Percentiles rank a stretch among this genome's conserved stretches.
These are phyloP conservation scores for Drosophila kanekoi DNA, from an alignment of 2,888 invertebrate species.

Conservation along the genomic window DNA sequence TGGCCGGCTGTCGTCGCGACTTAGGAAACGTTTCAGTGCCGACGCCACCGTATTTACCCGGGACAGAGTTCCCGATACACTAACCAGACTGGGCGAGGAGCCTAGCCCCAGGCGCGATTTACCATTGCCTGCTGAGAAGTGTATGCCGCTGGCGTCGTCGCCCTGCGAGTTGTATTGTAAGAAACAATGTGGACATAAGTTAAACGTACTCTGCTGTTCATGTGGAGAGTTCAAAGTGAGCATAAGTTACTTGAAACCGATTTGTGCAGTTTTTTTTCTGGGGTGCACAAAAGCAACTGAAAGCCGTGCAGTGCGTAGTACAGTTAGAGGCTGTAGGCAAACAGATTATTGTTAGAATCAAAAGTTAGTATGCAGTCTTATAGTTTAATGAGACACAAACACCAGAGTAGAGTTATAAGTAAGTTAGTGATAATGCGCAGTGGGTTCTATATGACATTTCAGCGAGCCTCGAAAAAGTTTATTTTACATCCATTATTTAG, in stretches of 20 bases:
- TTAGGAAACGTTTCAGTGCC: constrained; percentile 91
- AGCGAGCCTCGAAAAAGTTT: not conserved
- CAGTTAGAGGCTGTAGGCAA: constrained; percentile 72
- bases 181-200: constrained; percentile 14
- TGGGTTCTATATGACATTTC: constrained; percentile 7
- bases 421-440: constrained; percentile 20
- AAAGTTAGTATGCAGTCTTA: constrained; percentile 76
- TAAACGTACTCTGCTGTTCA: not conserved
- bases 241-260: constrained; percentile 63
- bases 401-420: constrained; percentile 38
- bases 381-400: constrained; percentile 46
- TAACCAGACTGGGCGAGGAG: constrained; percentile 85
- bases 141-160: constrained; percentile 91
- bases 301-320: constrained; percentile 65
- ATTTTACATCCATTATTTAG: not conserved
- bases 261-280: constrained; percentile 44
- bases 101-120: constrained; percentile 86
- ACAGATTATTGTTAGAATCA: constrained; percentile 76
- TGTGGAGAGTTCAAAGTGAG: constrained; percentile 22
- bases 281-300: constrained; percentile 56
- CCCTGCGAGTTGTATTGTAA: constrained; percentile 83
- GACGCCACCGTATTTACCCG: constrained; percentile 92
- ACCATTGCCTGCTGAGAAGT: constrained; percentile 88
- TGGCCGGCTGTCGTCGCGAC: constrained; percentile 88
- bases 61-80: constrained; percentile 87